These are phyloP conservation scores for Himantopus leucocephalus DNA, from an alignment of 2,113 vertebrate species.

Conservation along the genomic window DNA sequence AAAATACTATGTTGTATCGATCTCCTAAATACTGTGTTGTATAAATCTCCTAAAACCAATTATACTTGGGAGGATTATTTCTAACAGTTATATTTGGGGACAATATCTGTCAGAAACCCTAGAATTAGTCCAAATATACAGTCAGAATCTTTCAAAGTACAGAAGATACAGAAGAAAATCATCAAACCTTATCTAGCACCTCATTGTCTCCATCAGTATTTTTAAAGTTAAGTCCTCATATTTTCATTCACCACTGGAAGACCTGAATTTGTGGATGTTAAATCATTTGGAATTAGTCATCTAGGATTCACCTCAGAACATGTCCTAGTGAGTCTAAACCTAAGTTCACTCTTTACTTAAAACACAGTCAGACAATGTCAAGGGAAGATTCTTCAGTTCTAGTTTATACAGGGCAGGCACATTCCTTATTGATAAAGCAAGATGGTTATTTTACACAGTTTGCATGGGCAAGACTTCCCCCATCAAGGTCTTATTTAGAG, in stretches of 20 bases:
- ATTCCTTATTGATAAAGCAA: neutral
- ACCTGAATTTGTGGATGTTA: neutral
- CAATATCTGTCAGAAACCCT: neutral
- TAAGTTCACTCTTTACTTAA: neutral
- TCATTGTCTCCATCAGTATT: neutral
- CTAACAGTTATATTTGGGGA: neutral
- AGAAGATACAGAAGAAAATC: neutral
- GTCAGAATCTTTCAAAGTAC: neutral
- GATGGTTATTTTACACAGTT: neutral
- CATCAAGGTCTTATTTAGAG: neutral
- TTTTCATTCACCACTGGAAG: neutral
- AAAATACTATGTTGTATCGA: neutral
- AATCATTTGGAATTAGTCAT: neutral
- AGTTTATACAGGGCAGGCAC: neutral
- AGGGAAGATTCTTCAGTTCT: neutral
- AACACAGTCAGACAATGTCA: neutral
- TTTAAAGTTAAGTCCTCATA: neutral
- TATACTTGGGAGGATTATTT: neutral
- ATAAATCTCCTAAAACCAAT: neutral
- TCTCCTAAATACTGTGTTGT: neutral
- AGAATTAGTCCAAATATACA: neutral
- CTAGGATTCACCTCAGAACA: neutral
- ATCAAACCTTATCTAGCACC: neutral
- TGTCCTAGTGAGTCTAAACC: neutral
- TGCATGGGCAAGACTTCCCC: neutral